Base-by-base conservation (phyloP, 2,888 invertebrate species). In the Nomada ferruginata region DNA sequence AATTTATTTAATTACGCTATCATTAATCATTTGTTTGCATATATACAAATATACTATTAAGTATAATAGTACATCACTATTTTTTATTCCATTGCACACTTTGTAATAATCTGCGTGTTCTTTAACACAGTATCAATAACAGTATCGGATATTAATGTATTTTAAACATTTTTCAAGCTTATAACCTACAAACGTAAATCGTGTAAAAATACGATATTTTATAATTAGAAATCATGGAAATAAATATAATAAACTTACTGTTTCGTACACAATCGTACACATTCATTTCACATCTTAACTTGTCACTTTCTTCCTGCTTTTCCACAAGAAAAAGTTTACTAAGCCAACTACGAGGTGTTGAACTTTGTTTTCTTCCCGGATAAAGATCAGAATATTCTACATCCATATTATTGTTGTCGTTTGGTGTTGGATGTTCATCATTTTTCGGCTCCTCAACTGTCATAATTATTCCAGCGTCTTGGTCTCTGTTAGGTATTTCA, bases 201-300 rank as follows among this genome's bases (percentile, higher is more conserved):
- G n/a, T 53, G 53, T 2, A 2, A 18, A 55, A n/a, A 55, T 29
- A 20, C 18, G 69, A 52, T 10, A 26, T n/a, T 52, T 13, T 4
- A 2, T 0, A 42, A 11, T 20, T 60, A 23, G 61, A 36, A 78
- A 47, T 64, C n/a, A 20, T 64, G 23, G 20, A 70, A 13, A 44
- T 23, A 23, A 44, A 44, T 71, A 36, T 11, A 53, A 50, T 29
- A 61, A 61, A 94, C 95, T 94, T 93, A 95, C 97, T 97, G 70
- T 95, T 95, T 93, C 96, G 96, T 0, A 97, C 94, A 93, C 97
- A 97, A 68, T 95, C 95, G 88, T 95, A 96, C 0, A 98, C 97
- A 92, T 96, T 97, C 84, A 96, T 94, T 94, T 98, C 98, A 91
- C 98, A 98, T 93, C 96, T 96, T 0, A 96, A 94, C 93, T 96